A percentile compares a stretch with the other conserved stretches of the same genome.
Evolutionary conservation across 2,797 vertebrate species (phyloP).

Genomic region (Anabacerthia variegaticeps): DNA sequence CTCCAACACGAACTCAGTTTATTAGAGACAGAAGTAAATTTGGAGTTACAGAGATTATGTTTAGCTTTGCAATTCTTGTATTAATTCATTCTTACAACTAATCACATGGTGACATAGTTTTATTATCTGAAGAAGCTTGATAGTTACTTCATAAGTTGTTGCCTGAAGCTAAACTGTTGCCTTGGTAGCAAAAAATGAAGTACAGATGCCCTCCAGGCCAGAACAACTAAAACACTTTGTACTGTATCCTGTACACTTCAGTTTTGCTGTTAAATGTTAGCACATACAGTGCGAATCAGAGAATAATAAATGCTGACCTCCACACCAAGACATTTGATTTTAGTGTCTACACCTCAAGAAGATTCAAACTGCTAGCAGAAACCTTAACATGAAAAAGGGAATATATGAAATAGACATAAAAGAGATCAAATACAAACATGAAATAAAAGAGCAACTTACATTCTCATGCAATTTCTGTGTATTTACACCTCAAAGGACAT

Average conservation of each 20-base stretch:
- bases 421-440: background rate
- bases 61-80: conserved; percentile 1
- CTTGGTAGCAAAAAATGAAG: conserved; percentile 7
- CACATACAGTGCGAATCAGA: background rate
- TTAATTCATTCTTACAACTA: conserved; percentile 48
- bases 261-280: background rate
- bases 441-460: background rate
- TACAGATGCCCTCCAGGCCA: background rate
- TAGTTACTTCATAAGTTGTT: conserved; percentile 18
- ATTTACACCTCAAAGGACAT: background rate
- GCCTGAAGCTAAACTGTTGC: conserved; percentile 38
- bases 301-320: background rate
- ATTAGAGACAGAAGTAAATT: conserved; percentile 36
- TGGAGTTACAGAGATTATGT: conserved; percentile 19
- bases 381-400: background rate
- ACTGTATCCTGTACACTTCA: background rate
- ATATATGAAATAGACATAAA: background rate
- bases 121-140: conserved; percentile 39
- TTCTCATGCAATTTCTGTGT: background rate
- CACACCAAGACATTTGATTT: background rate
- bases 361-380: background rate
- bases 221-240: background rate
- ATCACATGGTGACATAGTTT: conserved; percentile 21
- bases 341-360: background rate
- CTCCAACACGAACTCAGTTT: background rate